These are phyloP conservation scores for Boloria euphrosyne DNA, from an alignment of 2,888 invertebrate species.

Conservation along the genomic window DNA sequence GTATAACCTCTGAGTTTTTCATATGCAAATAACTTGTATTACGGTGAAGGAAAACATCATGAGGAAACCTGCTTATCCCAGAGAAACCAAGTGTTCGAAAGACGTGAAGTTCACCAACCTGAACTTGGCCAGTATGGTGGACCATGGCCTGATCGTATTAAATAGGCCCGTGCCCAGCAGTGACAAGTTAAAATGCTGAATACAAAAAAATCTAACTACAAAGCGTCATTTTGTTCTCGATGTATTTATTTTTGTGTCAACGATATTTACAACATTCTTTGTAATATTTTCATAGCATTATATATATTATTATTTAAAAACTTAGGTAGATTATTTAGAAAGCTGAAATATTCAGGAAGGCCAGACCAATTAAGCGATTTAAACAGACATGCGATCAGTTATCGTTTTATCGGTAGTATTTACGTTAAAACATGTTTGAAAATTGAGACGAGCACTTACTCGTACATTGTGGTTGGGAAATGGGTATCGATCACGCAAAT, in stretches of 20 bases:
- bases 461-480: constrained; percentile 55
- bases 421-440: constrained; percentile 42
- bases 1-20: no score
- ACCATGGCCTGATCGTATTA: no score
- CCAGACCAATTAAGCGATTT: constrained; percentile 52
- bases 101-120: no score
- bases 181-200: no score
- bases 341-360: constrained; percentile 54
- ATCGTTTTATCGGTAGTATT: constrained; percentile 41
- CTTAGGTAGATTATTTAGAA: constrained; percentile 47
- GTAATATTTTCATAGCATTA: neutral
- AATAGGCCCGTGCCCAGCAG: no score
- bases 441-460: constrained; percentile 48
- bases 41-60: no score
- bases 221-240: no score
- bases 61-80: no score
- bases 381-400: constrained; percentile 55
- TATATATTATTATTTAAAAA: constrained; percentile 1
- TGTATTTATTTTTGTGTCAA: neutral
- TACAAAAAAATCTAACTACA: no score
- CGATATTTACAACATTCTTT: constrained; percentile 10
- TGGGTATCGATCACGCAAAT: constrained; percentile 52
- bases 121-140: no score
- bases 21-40: no score
- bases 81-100: no score